phyloP scores from a whole-genome alignment of 2,797 vertebrate genomes.

The Urocyon cinereoargenteus region DNA sequence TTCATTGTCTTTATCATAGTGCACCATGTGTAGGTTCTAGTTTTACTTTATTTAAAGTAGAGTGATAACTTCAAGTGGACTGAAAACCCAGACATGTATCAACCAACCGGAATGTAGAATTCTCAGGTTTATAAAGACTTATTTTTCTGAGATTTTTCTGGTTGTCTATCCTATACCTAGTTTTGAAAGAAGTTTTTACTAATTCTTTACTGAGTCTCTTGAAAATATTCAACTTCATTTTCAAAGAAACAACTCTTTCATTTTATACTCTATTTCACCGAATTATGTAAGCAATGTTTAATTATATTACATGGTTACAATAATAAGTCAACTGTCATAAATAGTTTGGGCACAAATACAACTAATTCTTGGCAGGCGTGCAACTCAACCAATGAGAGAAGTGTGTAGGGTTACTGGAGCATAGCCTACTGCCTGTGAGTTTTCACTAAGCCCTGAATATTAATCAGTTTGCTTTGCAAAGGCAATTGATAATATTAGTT shows the following conservation, averaged over 20 bases:
- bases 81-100: background rate
- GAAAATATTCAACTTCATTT: conserved; percentile 57
- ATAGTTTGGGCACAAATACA: conserved; percentile 71
- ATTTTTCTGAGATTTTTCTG: background rate
- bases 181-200: conserved; percentile 40
- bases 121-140: background rate
- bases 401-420: conserved; percentile 61
- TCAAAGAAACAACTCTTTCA: conserved; percentile 27
- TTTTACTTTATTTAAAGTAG: conserved; percentile 16
- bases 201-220: conserved; percentile 32
- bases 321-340: conserved; percentile 68
- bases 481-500: conserved; percentile 34
- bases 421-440: conserved; percentile 13
- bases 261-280: conserved; percentile 36
- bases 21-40: background rate
- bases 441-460: conserved; percentile 43
- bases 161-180: background rate
- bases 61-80: background rate
- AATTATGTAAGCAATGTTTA: conserved; percentile 59
- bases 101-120: background rate
- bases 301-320: conserved; percentile 69
- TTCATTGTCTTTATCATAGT: background rate
- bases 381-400: conserved; percentile 16
- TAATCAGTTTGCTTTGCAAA: conserved; percentile 58
- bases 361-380: conserved; percentile 70